These are phyloP conservation scores for Peucedramus taeniatus DNA, from an alignment of 2,113 vertebrate genomes.

Conservation along the genomic window DNA sequence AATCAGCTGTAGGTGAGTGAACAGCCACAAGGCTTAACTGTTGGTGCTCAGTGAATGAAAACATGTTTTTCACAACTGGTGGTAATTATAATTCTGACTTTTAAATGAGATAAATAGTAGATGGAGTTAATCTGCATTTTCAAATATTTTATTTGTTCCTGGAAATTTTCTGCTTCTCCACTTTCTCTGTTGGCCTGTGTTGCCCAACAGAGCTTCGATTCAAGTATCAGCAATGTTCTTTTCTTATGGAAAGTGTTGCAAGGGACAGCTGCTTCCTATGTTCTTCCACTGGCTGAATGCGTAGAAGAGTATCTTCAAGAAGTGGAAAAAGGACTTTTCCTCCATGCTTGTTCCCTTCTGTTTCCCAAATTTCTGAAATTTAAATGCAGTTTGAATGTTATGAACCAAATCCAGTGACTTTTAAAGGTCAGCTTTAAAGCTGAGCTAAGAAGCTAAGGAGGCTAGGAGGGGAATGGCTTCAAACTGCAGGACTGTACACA, in stretches of 20 bases:
- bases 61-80: background rate
- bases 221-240: background rate
- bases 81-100: background rate
- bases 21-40: background rate
- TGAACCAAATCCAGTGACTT: background rate
- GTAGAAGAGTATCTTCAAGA: background rate
- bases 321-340: background rate
- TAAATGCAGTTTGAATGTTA: background rate
- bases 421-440: background rate
- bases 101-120: background rate
- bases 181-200: background rate
- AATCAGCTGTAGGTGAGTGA: slow-evolving; percentile 81
- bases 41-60: background rate
- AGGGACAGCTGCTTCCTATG: background rate
- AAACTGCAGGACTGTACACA: background rate
- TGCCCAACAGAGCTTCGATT: background rate
- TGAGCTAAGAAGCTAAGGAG: too few species aligned
- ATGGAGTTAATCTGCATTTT: background rate
- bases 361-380: background rate
- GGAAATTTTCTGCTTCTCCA: background rate
- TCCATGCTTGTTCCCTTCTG: background rate
- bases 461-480: too few species aligned
- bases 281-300: background rate
- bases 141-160: slow-evolving; percentile 40
- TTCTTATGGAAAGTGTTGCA: background rate